Base-by-base conservation (phyloP, 2,113 vertebrate genomes). In the Brachyistius frenatus region DNA sequence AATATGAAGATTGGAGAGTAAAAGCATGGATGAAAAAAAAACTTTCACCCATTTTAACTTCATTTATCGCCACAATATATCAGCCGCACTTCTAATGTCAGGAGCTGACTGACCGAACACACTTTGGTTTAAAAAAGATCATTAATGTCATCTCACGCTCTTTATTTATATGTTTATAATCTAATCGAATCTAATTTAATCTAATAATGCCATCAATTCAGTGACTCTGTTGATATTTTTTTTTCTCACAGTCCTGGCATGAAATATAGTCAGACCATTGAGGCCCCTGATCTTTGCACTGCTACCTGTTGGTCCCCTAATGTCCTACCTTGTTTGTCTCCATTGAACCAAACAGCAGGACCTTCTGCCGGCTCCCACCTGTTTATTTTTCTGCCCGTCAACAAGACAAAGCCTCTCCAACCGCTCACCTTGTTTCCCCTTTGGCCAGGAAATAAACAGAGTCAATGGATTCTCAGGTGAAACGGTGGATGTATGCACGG, bases 291-390 rank as follows among this genome's bases (percentile, higher is more conserved):
- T 41, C 39, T 41, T 41, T 41, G 6, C 39, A 41, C 39, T 7
- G 39, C 6, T 8, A 41, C 6, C 39, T 41, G 39, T 3, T 52
- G 46, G 2, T 44, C 30, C 23, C 10, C 36, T 57, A n/a, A 13
- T 54, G 47, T 35, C 11, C 36, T 13, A 23, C 39, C 35, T 44
- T 70, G 37, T 66, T 78, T 2, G 30, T 69, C 66, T 78, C 46
- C 55, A 55, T 60, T 79, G 0, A 31, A 36, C 50, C 2, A 41
- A 77, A 78, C 56, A 66, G 32, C 7, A 31, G 60, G 54, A 9
- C 9, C 60, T 76, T 58, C n/a, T n/a, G 60, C 53, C 66, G 56
- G 55, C 35, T 81, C 46, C 11, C 68, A 62, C 72, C 52, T 76
- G 46, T 62, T 76, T 66, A 53, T 60, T 53, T 57, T 41, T 46